phyloP scores from a whole-genome alignment of 2,113 vertebrate genomes.

The Suncus etruscus region DNA sequence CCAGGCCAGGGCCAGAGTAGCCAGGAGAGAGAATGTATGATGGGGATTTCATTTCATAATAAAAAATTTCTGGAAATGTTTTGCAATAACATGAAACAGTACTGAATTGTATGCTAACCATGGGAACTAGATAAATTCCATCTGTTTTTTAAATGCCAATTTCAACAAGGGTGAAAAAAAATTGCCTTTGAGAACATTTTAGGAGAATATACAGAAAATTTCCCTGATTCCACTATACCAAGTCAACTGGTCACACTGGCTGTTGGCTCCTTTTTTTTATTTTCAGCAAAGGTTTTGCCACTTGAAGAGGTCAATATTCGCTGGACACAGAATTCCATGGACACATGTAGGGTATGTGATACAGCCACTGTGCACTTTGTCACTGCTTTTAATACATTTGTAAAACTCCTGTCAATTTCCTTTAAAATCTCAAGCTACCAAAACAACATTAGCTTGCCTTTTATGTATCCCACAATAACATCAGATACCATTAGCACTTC shows the following conservation, averaged over 20 bases:
- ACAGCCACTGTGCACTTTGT: not conserved
- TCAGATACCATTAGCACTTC: not conserved
- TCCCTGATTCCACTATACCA: not conserved
- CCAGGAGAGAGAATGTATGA: not conserved
- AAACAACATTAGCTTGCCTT: not conserved
- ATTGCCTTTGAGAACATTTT: not conserved
- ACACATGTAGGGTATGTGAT: rapidly evolving
- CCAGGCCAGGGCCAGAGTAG: too few species aligned
- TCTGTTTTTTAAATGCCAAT: not conserved
- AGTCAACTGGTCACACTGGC: not conserved
- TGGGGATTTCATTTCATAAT: not conserved
- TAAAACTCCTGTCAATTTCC: not conserved
- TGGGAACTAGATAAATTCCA: not conserved
- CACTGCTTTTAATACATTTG: not conserved
- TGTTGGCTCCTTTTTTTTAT: not conserved
- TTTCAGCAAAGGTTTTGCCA: not conserved
- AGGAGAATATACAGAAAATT: not conserved
- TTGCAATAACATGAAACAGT: not conserved
- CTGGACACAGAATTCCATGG: not conserved
- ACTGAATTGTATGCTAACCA: not conserved
- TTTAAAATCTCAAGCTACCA: not conserved
- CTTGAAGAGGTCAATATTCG: too few species aligned
- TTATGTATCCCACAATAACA: not conserved
- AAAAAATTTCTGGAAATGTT: not conserved
- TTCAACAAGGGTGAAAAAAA: not conserved